These are phyloP conservation scores for Rhopalosiphum maidis DNA, from an alignment of 1,140 invertebrate genomes.

Conservation along the genomic window DNA sequence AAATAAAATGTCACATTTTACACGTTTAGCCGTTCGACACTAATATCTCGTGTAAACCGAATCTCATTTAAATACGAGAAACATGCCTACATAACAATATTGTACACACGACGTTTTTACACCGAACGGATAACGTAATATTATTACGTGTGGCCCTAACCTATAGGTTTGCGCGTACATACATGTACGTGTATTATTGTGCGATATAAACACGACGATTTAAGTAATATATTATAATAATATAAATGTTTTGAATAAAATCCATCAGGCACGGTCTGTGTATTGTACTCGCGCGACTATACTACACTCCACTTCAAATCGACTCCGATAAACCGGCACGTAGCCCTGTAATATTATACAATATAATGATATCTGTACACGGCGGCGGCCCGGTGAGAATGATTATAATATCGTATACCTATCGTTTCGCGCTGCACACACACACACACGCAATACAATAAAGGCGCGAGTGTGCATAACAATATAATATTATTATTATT, in stretches of 20 bases:
- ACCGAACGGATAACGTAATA: neutral
- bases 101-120: neutral
- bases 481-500: conserved; percentile 4
- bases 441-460: neutral
- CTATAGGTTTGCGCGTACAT: neutral
- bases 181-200: neutral
- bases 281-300: neutral
- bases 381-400: neutral
- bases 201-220: neutral
- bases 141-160: neutral
- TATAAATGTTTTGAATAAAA: neutral
- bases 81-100: neutral
- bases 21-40: neutral
- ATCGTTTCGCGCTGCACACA: neutral
- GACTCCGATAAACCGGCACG: neutral
- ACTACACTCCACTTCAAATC: neutral
- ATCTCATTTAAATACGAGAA: neutral
- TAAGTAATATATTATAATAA: conserved; percentile 6
- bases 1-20: neutral
- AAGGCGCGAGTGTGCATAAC: neutral
- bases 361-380: neutral
- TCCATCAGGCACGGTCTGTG: neutral
- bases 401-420: neutral
- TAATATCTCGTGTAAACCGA: conserved; percentile 16
- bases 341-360: neutral